Percentiles rank a stretch among this genome's conserved stretches.
Evolutionary conservation across 2,113 vertebrate genomes (phyloP).

Genomic region (Ceratotherium simum): DNA sequence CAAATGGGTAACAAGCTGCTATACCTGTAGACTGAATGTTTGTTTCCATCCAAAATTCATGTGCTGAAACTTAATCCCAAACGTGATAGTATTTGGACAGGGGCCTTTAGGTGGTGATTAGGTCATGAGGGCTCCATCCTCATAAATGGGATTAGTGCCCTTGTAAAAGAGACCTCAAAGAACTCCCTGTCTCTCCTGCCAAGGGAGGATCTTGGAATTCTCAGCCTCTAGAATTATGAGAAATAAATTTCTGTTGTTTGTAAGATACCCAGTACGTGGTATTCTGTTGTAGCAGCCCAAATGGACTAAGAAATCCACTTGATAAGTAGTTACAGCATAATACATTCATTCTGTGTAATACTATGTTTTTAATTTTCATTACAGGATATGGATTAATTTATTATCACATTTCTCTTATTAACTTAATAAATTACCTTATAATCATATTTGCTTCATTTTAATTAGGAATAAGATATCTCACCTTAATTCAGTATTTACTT

Average conservation of each 20-base stretch:
- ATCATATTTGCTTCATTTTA: neutral
- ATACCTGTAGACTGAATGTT: neutral
- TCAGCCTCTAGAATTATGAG: neutral
- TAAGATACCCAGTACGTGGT: neutral
- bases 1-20: neutral
- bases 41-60: neutral
- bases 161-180: neutral
- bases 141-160: neutral
- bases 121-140: neutral
- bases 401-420: neutral
- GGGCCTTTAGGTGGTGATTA: neutral
- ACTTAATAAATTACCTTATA: neutral
- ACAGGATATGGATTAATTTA: neutral
- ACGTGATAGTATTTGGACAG: neutral
- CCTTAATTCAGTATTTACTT: neutral
- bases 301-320: neutral
- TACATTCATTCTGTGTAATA: neutral
- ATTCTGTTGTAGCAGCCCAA: neutral
- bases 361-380: neutral
- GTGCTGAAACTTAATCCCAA: neutral
- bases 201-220: neutral
- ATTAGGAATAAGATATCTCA: neutral
- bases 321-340: neutral
- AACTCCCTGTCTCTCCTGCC: neutral
- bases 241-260: neutral